phyloP scores from a whole-genome alignment of 2,888 invertebrate genomes.

The Leptopilina myrica region DNA sequence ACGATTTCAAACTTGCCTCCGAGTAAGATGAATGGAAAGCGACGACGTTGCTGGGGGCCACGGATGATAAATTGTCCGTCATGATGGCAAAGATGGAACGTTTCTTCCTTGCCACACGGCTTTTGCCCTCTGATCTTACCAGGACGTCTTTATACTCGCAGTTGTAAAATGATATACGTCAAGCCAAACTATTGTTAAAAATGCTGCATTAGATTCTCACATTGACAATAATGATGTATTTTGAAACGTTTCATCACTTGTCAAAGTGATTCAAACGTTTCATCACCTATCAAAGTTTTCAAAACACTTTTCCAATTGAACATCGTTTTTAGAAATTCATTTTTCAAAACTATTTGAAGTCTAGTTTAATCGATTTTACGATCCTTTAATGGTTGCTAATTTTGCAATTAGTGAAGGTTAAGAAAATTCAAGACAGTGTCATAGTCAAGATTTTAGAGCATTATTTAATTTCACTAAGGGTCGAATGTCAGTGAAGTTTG shows the following conservation, averaged over 20 bases:
- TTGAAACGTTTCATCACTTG: background rate
- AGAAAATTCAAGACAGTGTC: too few relatives aligned
- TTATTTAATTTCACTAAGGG: too few relatives aligned
- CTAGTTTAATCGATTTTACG: too few relatives aligned
- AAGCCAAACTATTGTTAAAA: slow-evolving; percentile 9
- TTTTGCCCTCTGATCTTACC: slow-evolving; percentile 43
- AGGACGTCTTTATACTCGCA: slow-evolving; percentile 48
- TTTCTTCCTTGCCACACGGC: slow-evolving; percentile 50
- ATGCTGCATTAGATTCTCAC: background rate
- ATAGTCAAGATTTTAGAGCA: too few relatives aligned
- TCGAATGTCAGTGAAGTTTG: too few relatives aligned
- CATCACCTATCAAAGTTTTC: background rate
- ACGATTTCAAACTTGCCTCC: slow-evolving; percentile 53
- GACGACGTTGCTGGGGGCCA: slow-evolving; percentile 49
- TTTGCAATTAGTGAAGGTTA: too few relatives aligned
- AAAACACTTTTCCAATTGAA: too few relatives aligned
- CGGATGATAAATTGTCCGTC: slow-evolving; percentile 65
- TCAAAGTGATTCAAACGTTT: background rate
- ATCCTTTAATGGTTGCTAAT: too few relatives aligned
- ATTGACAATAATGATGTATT: slow-evolving; percentile 16
- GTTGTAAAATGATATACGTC: slow-evolving; percentile 14
- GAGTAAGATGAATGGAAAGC: slow-evolving; percentile 62
- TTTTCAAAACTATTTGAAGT: too few relatives aligned
- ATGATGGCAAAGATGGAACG: slow-evolving; percentile 60
- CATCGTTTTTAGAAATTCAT: background rate